Evolutionary conservation across 2,888 invertebrate genomes (phyloP), one percentile per base, ranked within the genome.

Genomic region (Euzophera pinguis): DNA sequence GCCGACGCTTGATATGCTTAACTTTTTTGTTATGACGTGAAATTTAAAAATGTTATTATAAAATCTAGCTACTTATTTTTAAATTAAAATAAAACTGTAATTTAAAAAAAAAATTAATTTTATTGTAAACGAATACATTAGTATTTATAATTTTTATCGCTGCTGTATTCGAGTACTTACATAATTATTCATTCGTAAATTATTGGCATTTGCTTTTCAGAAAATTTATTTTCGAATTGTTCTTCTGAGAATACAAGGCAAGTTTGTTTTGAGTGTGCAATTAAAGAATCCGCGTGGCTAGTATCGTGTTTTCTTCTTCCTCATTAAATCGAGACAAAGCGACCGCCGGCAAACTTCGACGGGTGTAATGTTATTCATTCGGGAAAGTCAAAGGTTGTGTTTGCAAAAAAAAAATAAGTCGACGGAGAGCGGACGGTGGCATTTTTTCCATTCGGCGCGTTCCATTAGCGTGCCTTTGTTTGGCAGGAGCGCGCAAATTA

Each of bases 401-500:
- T 87, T 83, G 76, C 81, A 78, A 85, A 86, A 82, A 74, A 72
- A 81, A 85, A 81, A 82, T 81, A 84, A 86, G 87, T 84, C 86
- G 78, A 78, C 81, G 74, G 81, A 86, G 87, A 88, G 86, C 87
- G 90, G 88, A 88, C 90, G 90, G 89, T 89, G 90, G 90, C 90
- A 90, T 90, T 90, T 90, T 90, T 88, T 90, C 90, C 86, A 89
- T 90, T 90, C 89, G 89, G 83, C 89, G 89, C 87, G 88, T 90
- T 90, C 90, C 90, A 90, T 90, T 90, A 90, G 90, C 90, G 89
- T 81, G 89, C 89, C 90, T 89, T 90, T 90, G 90, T 90, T 90
- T 90, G 90, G 90, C 86, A 88, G 89, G 83, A 86, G 90, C 86
- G 90, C 89, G 89, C 90, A 90, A 89, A 90, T 90, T 90, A 89